phyloP scores from a whole-genome alignment of 64 coral and sea anemone species.

The Pocillopora damicornis region DNA sequence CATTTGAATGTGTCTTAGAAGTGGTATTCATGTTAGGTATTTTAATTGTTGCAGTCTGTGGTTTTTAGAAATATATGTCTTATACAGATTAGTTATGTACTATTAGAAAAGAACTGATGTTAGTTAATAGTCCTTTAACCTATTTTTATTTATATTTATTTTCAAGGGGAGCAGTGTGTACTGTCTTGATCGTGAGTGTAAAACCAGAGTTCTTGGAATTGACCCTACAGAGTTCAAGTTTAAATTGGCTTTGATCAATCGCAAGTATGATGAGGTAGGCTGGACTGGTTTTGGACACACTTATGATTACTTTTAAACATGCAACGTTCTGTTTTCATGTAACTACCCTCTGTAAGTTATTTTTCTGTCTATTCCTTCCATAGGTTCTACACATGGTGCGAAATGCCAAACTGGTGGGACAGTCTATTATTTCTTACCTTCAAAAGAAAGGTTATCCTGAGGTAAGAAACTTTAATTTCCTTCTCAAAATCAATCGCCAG shows the following conservation, averaged over 20 bases:
- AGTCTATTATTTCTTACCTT: slow-evolving; percentile 94
- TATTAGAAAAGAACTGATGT: not conserved
- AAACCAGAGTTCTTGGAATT: slow-evolving; percentile 96
- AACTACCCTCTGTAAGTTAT: not conserved
- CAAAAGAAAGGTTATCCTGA: slow-evolving; percentile 99
- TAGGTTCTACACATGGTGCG: slow-evolving; percentile 98
- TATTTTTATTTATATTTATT: slow-evolving; percentile 11
- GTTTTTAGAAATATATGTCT: too few relatives aligned
- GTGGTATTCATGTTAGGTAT: too few relatives aligned
- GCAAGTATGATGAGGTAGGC: slow-evolving; percentile 97
- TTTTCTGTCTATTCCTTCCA: not conserved
- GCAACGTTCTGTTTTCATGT: too few relatives aligned
- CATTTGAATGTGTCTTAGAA: not conserved
- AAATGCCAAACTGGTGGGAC: slow-evolving; percentile 98
- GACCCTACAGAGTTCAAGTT: slow-evolving; percentile 99
- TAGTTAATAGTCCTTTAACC: not conserved
- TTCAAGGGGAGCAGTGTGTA: slow-evolving; percentile 95
- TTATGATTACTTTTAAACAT: too few relatives aligned
- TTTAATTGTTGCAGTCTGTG: too few relatives aligned
- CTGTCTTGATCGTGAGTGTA: slow-evolving; percentile 96
- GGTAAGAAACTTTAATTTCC: slow-evolving; percentile 19
- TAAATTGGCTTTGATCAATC: slow-evolving; percentile 90
- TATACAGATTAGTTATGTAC: too few relatives aligned
- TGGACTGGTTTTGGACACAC: not conserved
- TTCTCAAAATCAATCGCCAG: too few relatives aligned